These are phyloP conservation scores for Laothoe populi DNA, from an alignment of 2,888 invertebrate genomes.

Conservation along the genomic window DNA sequence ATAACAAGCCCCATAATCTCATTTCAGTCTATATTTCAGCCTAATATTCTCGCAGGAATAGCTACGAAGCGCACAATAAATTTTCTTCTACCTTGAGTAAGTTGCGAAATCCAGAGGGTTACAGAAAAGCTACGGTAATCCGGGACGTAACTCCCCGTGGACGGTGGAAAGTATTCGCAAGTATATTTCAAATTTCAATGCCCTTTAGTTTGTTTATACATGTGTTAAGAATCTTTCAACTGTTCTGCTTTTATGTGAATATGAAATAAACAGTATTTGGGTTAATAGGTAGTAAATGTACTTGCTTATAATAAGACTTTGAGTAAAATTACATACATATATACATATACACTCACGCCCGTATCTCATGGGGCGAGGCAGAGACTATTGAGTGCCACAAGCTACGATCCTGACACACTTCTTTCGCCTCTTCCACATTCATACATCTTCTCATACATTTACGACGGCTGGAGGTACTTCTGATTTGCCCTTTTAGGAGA, in stretches of 20 bases:
- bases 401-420: too few species aligned
- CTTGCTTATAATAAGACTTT: neutral
- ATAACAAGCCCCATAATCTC: neutral
- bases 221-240: constrained; percentile 11
- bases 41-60: constrained; percentile 25
- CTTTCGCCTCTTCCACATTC: too few species aligned
- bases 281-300: neutral
- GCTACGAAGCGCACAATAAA: constrained; percentile 42
- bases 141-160: constrained; percentile 36
- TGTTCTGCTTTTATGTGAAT: neutral
- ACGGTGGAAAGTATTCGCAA: constrained; percentile 22
- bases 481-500: too few species aligned
- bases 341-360: too few species aligned
- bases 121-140: constrained; percentile 40
- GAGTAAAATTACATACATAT: too few species aligned
- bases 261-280: neutral
- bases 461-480: too few species aligned
- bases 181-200: constrained; percentile 3
- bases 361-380: too few species aligned
- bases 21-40: constrained; percentile 4
- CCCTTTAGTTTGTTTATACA: constrained; percentile 23
- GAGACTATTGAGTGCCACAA: too few species aligned
- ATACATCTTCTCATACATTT: too few species aligned
- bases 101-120: constrained; percentile 45
- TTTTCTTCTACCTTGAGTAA: constrained; percentile 44